phyloP scores from a whole-genome alignment of 2,113 vertebrate genomes.

The Gymnarchus niloticus region DNA sequence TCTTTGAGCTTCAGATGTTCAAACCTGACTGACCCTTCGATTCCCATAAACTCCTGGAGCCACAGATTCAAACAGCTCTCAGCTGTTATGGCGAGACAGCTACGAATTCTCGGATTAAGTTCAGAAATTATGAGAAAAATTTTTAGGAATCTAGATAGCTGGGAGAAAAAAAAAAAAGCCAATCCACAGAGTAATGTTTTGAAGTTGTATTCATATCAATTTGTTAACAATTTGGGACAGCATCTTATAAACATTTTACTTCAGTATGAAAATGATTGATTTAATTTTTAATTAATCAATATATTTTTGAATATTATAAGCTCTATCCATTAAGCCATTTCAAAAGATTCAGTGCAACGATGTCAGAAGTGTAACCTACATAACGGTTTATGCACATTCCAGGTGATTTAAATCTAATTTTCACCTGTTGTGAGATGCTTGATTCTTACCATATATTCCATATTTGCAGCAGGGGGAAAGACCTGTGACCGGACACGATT shows the following conservation, averaged over 20 bases:
- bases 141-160: too few species aligned
- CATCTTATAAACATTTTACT: background rate
- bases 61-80: conserved; percentile 9
- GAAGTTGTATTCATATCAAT: background rate
- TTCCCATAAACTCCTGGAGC: background rate
- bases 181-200: background rate
- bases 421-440: background rate
- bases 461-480: conserved; percentile 75
- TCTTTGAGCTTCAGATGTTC: conserved; percentile 10
- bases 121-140: background rate
- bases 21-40: conserved; percentile 9
- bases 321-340: background rate
- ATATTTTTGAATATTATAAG: background rate
- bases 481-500: conserved; percentile 77
- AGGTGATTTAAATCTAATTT: background rate
- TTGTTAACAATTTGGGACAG: background rate
- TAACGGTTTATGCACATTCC: background rate
- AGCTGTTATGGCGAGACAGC: background rate
- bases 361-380: background rate
- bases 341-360: background rate
- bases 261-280: background rate
- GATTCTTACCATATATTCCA: conserved; percentile 84
- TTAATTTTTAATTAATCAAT: background rate
- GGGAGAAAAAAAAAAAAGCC: background rate
- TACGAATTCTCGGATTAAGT: background rate